These are phyloP conservation scores for Nasonia giraulti DNA, from an alignment of 1,140 invertebrate species.

Conservation along the genomic window DNA sequence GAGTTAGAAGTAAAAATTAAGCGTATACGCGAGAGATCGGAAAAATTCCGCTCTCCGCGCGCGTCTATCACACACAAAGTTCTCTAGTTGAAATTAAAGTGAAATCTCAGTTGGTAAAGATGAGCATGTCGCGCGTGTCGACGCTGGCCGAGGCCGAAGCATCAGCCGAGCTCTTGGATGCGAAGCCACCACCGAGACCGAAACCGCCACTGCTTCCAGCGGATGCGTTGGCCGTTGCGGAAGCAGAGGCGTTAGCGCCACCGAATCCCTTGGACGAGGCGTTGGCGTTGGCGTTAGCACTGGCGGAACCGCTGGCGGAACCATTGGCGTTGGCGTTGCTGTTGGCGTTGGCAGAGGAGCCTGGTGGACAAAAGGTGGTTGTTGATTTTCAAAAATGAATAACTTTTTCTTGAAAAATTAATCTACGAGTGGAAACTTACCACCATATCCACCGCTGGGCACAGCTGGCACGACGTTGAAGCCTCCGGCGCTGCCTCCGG, in stretches of 20 bases:
- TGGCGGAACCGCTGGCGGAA: conserved; percentile 24
- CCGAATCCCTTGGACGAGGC: conserved; percentile 45
- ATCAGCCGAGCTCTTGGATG: conserved; percentile 55
- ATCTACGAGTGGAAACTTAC: not conserved
- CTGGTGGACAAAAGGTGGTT: not conserved
- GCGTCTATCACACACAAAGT: conserved; percentile 38
- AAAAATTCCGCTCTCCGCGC: not conserved
- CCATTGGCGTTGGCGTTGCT: not conserved
- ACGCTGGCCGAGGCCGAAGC: conserved; percentile 56
- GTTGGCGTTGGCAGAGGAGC: not conserved
- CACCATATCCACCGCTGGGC: not conserved
- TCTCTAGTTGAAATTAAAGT: not conserved
- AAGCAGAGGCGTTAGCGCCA: conserved; percentile 30
- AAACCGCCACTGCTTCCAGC: conserved; percentile 30
- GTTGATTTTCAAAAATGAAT: not conserved
- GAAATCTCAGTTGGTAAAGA: conserved; percentile 58
- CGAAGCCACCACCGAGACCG: conserved; percentile 36
- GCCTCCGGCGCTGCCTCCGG: not conserved
- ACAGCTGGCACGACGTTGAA: not conserved
- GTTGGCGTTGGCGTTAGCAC: conserved; percentile 55
- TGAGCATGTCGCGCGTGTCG: conserved; percentile 57
- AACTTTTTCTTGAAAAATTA: not conserved
- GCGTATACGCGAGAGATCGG: not conserved
- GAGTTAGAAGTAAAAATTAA: not conserved
- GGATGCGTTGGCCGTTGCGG: not conserved